Evolutionary conservation across 2,797 vertebrate species (phyloP).

Genomic region (Gymnothorax reevesii): DNA sequence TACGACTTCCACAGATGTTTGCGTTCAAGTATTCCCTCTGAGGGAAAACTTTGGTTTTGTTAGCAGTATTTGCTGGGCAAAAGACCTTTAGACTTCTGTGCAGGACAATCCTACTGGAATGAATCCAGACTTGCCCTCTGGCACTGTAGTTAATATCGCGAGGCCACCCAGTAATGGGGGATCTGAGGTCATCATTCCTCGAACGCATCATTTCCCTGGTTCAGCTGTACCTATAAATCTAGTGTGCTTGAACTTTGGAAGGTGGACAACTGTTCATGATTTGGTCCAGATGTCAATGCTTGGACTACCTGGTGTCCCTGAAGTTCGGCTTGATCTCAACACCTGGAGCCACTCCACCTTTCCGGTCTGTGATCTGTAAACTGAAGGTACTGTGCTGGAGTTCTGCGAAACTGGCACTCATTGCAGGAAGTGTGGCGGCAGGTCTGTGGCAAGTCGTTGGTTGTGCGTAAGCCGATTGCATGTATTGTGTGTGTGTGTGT

Average conservation of each 20-base stretch:
- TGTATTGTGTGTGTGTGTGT: too few species aligned
- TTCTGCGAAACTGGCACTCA: background rate
- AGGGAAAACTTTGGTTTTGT: too few species aligned
- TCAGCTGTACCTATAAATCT: background rate
- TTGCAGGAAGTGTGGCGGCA: background rate
- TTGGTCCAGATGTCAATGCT: constrained; percentile 3
- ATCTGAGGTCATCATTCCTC: background rate
- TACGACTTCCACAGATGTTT: too few species aligned
- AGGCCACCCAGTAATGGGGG: background rate
- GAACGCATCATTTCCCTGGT: background rate
- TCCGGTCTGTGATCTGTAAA: background rate
- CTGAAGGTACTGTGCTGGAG: background rate
- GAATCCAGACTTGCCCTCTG: background rate
- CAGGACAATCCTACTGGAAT: background rate
- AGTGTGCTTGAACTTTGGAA: background rate
- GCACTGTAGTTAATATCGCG: background rate
- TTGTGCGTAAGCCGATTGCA: too few species aligned
- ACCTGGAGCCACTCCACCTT: background rate
- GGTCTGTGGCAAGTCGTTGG: too few species aligned
- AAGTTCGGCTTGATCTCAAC: background rate
- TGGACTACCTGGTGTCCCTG: background rate
- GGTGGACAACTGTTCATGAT: background rate
- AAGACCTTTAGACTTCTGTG: background rate
- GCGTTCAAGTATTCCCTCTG: too few species aligned
- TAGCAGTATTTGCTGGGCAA: too few species aligned